Conservation (phyloP, 2,113 vertebrate species). For the Triplophysa siluroides region DNA sequence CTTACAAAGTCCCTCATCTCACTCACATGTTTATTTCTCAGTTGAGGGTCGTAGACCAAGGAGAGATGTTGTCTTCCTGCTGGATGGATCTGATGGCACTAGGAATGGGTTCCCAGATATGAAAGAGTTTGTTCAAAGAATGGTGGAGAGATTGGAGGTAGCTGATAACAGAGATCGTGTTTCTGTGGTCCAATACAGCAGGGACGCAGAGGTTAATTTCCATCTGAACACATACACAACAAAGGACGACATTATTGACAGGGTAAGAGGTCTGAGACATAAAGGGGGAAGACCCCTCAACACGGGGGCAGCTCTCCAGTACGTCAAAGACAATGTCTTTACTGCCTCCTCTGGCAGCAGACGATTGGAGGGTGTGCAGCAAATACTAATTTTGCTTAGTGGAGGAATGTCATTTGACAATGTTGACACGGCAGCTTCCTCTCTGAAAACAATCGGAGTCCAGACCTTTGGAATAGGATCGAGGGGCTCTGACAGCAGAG, state of each 20-base stretch:
- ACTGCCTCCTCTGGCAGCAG: conserved; percentile 57
- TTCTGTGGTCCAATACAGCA: conserved; percentile 53
- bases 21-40: not conserved
- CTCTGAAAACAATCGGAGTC: conserved; percentile 61
- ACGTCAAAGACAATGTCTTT: conserved; percentile 58
- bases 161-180: not conserved
- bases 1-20: not conserved
- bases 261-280: conserved; percentile 33
- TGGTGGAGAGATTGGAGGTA: conserved; percentile 52
- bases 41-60: not conserved
- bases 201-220: conserved; percentile 54
- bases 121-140: conserved; percentile 72
- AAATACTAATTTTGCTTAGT: conserved; percentile 69
- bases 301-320: conserved; percentile 58
- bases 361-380: conserved; percentile 56
- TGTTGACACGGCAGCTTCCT: conserved; percentile 47
- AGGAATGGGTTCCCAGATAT: conserved; percentile 69
- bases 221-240: conserved; percentile 60
- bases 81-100: conserved; percentile 54
- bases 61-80: conserved; percentile 55
- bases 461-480: conserved; percentile 59
- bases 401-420: conserved; percentile 66
- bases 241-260: conserved; percentile 43
- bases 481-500: not conserved
- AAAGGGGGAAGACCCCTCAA: conserved; percentile 62